These are phyloP conservation scores for Trichopoda pennipes DNA, from an alignment of 2,888 invertebrate genomes.

Conservation along the genomic window DNA sequence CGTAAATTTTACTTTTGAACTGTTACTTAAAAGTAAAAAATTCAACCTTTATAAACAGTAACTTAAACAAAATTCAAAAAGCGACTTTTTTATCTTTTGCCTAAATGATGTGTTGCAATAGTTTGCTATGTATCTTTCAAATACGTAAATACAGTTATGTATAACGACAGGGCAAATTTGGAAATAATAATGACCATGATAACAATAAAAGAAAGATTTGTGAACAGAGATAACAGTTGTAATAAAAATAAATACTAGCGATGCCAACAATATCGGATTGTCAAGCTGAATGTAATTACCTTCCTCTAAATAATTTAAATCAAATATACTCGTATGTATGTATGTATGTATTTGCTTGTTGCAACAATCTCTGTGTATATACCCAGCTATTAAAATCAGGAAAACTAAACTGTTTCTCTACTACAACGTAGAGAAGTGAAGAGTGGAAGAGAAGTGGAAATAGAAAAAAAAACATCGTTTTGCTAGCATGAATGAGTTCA, in stretches of 20 bases:
- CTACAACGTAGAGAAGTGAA: not conserved
- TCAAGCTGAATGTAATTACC: slow-evolving; percentile 24
- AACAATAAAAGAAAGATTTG: slow-evolving; percentile 17
- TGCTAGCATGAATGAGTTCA: slow-evolving; percentile 78
- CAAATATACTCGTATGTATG: slow-evolving; percentile 6
- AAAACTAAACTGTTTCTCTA: slow-evolving; percentile 11
- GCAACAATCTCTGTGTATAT: slow-evolving; percentile 26
- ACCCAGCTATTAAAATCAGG: slow-evolving; percentile 14
- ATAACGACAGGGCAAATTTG: slow-evolving; percentile 2
- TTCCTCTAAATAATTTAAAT: not conserved
- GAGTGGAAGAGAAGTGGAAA: not conserved
- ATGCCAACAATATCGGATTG: slow-evolving; percentile 38
- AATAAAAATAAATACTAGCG: slow-evolving; percentile 1
- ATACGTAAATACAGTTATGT: not conserved
- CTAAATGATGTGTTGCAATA: too few relatives aligned
- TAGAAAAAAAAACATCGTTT: slow-evolving; percentile 39
- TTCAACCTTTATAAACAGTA: not conserved
- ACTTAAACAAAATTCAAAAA: not conserved
- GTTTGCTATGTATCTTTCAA: not conserved
- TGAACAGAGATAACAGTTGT: slow-evolving; percentile 7
- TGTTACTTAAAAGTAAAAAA: not conserved
- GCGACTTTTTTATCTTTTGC: not conserved
- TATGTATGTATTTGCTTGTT: slow-evolving; percentile 1
- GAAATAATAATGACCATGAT: slow-evolving; percentile 16
- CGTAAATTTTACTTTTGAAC: not conserved